A percentile compares a stretch with the other conserved stretches of the same genome.
Conservation (phyloP, 2,113 vertebrate genomes). For the Vulpes lagopus region DNA sequence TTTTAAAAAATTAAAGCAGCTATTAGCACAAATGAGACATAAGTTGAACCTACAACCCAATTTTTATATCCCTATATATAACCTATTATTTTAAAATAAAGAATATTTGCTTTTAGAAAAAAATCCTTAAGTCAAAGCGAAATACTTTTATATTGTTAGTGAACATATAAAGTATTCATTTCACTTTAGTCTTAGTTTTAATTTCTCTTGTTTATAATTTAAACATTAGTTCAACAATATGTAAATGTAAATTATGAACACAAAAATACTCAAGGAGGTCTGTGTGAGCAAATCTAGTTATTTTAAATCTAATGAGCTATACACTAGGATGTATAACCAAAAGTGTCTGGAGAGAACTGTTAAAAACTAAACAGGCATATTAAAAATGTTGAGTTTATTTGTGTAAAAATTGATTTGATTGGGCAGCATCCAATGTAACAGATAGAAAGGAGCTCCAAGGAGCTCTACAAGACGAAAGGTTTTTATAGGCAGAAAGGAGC, state of each 20-base stretch:
- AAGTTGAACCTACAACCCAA: neutral
- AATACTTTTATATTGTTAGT: neutral
- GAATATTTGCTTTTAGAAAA: conserved; percentile 10
- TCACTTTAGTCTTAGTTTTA: conserved; percentile 33
- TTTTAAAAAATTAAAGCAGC: neutral
- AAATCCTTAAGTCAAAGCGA: neutral
- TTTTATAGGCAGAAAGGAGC: neutral
- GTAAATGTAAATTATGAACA: neutral
- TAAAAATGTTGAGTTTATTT: neutral
- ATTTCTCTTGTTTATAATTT: neutral
- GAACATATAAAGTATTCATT: conserved; percentile 11
- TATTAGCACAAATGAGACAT: neutral
- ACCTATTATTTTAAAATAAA: conserved; percentile 1
- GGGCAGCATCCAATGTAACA: neutral
- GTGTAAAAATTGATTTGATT: neutral
- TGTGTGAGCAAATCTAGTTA: neutral
- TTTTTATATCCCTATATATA: conserved; percentile 4
- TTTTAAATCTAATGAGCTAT: neutral
- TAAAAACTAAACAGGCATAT: neutral
- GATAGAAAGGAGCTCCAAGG: neutral
- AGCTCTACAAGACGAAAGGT: neutral
- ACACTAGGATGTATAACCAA: neutral
- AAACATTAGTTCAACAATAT: neutral
- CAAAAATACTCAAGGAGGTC: neutral
- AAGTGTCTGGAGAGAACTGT: neutral